Evolutionary conservation across 2,113 vertebrate species (phyloP).

Genomic region (Gorsachius goisagi): DNA sequence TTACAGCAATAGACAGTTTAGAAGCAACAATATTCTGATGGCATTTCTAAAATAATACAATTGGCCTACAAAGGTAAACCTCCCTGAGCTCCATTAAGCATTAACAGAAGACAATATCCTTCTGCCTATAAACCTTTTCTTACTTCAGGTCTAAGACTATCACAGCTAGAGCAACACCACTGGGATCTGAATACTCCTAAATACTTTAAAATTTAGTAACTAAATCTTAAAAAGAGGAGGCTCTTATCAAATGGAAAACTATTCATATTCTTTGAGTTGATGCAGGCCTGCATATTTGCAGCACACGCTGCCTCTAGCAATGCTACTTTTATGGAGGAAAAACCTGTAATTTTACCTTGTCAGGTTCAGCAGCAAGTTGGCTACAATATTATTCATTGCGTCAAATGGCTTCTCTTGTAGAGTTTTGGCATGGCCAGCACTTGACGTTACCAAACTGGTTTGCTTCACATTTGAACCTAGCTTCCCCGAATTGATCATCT

Average conservation of each 20-base stretch:
- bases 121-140: background rate
- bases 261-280: background rate
- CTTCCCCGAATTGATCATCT: conserved; percentile 78
- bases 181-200: background rate
- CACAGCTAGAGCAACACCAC: background rate
- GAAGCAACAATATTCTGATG: background rate
- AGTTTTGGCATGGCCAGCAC: conserved; percentile 66
- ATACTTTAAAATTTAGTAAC: background rate
- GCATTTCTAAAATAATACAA: background rate
- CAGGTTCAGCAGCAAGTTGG: conserved; percentile 91
- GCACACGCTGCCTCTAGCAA: background rate
- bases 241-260: background rate
- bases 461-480: conserved; percentile 77
- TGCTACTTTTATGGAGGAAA: background rate
- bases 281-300: background rate
- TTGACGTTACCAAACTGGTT: conserved; percentile 82
- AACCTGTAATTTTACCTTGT: conserved; percentile 83
- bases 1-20: background rate
- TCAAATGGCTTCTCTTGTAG: conserved; percentile 88
- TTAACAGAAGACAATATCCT: background rate
- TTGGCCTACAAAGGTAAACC: background rate
- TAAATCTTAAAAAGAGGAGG: background rate
- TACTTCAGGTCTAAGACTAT: background rate
- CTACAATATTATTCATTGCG: conserved; percentile 95
- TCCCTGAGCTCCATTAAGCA: background rate